phyloP scores from a whole-genome alignment of 2,113 vertebrate genomes.

The Gobiocypris rarus region DNA sequence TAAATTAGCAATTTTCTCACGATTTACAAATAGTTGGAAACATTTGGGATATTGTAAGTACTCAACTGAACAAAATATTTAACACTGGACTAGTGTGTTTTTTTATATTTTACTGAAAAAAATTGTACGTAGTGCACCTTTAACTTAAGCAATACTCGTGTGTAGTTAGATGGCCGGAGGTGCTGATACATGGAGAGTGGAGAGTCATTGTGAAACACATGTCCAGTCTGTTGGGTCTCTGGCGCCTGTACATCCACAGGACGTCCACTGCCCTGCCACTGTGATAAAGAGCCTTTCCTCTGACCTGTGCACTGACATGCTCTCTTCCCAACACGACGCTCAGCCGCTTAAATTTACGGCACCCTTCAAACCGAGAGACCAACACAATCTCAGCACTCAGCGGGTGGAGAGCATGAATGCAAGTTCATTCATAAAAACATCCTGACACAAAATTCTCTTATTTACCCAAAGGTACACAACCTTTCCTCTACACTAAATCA shows the following conservation, averaged over 20 bases:
- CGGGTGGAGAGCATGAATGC: not conserved
- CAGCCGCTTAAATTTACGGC: conserved; percentile 31
- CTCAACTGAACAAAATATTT: no score
- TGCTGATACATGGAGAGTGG: not conserved
- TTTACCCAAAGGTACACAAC: not conserved
- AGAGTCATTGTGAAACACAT: conserved; percentile 20
- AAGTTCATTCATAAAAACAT: conserved; percentile 1
- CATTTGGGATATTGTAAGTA: no score
- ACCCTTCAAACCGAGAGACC: not conserved
- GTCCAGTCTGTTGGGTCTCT: conserved; percentile 19
- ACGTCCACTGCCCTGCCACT: not conserved
- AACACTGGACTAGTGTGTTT: no score
- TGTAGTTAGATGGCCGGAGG: not conserved
- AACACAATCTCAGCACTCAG: conserved; percentile 9
- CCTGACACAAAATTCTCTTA: not conserved
- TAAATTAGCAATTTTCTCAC: no score
- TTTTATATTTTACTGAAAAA: no score
- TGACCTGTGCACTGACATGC: conserved; percentile 38
- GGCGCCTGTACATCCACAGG: conserved; percentile 17
- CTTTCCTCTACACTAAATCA: not conserved
- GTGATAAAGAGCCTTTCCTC: conserved; percentile 36
- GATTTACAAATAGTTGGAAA: no score
- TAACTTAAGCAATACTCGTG: not conserved
- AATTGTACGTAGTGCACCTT: no score
- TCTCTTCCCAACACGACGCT: conserved; percentile 21